Percentiles rank a stretch among this genome's conserved stretches.
These are phyloP conservation scores for Incurvaria masculella DNA, from an alignment of 2,888 invertebrate species.

Conservation along the genomic window DNA sequence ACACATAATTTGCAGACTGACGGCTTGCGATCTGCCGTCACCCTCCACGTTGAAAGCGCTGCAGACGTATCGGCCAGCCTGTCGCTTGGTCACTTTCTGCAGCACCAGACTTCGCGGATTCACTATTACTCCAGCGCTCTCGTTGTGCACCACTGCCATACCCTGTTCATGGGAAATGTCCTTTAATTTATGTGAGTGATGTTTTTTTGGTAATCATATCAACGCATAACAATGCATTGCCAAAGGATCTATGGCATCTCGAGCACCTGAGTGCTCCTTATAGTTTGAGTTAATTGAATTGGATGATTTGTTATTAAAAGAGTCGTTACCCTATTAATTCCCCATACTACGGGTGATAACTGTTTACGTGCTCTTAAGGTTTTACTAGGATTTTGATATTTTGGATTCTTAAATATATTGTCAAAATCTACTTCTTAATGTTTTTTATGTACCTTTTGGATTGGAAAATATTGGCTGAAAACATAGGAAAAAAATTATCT, in stretches of 20 bases:
- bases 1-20: conserved; percentile 88
- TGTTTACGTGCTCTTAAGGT: too few species aligned
- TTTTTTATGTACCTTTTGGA: too few species aligned
- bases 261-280: too few species aligned
- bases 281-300: too few species aligned
- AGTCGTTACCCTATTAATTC: too few species aligned
- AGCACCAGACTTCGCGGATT: conserved; percentile 79
- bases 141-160: conserved; percentile 81
- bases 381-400: too few species aligned
- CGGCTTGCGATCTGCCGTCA: conserved; percentile 78
- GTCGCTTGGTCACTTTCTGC: conserved; percentile 74
- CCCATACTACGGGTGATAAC: too few species aligned
- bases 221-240: conserved; percentile 5
- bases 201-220: conserved; percentile 11
- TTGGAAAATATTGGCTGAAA: too few species aligned
- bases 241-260: conserved; percentile 7
- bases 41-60: conserved; percentile 90
- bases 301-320: too few species aligned
- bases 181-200: conserved; percentile 21
- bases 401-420: too few species aligned
- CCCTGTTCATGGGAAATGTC: conserved; percentile 53
- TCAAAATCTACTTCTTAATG: too few species aligned
- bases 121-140: conserved; percentile 82
- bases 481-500: too few species aligned
- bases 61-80: conserved; percentile 86